A percentile compares a stretch with the other conserved stretches of the same genome.
Evolutionary conservation across 1,140 invertebrate genomes (phyloP).

Genomic region (Dolichoris vasculosae): DNA sequence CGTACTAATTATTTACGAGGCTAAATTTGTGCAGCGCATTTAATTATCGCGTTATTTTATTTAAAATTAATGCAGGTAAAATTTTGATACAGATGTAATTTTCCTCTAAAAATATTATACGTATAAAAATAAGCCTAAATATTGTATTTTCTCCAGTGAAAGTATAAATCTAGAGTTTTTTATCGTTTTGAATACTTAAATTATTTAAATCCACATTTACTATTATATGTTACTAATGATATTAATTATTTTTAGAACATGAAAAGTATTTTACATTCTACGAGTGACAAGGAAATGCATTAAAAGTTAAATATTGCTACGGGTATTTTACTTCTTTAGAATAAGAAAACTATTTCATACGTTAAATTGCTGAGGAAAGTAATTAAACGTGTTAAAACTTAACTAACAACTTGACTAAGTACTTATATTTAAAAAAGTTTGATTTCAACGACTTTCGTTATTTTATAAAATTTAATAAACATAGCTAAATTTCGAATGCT

Average conservation of each 20-base stretch:
- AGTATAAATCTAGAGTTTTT: background rate
- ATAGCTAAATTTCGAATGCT: no score
- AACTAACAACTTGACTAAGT: background rate
- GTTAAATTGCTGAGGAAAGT: background rate
- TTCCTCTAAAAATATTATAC: background rate
- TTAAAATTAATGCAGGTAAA: background rate
- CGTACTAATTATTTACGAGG: background rate
- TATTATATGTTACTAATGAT: background rate
- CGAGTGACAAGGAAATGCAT: background rate
- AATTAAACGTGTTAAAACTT: background rate
- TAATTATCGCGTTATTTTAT: background rate
- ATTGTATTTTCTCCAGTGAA: background rate
- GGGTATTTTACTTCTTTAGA: background rate
- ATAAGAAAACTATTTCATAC: no score
- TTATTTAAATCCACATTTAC: background rate
- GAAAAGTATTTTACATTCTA: background rate
- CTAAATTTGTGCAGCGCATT: background rate
- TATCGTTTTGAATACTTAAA: background rate
- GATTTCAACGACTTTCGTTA: background rate
- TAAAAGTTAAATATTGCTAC: background rate
- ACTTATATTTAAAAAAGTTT: background rate
- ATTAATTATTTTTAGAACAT: background rate
- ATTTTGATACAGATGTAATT: background rate
- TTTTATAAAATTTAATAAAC: background rate
- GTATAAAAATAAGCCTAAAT: background rate